Evolutionary conservation across 1,140 invertebrate species (phyloP).

Genomic region (Ridgeia piscesae): DNA sequence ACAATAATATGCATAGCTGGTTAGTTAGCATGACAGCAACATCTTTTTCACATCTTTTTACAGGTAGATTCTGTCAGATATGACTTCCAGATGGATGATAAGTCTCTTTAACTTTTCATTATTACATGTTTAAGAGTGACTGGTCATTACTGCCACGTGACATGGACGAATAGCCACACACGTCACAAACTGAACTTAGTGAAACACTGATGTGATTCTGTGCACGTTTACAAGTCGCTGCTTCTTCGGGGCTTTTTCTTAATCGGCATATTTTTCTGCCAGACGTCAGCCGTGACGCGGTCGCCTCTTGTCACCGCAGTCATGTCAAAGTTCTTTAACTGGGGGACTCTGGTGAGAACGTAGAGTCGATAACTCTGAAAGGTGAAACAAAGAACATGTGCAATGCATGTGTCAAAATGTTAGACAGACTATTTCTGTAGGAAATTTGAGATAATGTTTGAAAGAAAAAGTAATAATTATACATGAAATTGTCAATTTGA

Average conservation of each 20-base stretch:
- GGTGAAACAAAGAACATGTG: background rate
- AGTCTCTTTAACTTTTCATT: background rate
- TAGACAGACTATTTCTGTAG: too few species aligned
- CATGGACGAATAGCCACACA: background rate
- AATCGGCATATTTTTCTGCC: background rate
- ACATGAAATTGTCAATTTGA: too few species aligned
- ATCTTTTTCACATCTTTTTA: background rate
- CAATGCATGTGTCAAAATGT: background rate
- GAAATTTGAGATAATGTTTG: too few species aligned
- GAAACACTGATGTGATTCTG: too few species aligned
- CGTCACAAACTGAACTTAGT: background rate
- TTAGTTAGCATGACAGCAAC: background rate
- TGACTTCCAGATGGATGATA: background rate
- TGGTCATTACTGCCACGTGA: background rate
- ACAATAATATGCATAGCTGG: too few species aligned
- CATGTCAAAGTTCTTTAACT: slow-evolving; percentile 23
- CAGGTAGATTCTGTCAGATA: background rate
- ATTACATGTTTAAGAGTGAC: background rate
- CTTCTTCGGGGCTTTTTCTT: background rate
- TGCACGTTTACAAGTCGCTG: background rate
- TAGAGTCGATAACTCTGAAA: slow-evolving; percentile 29
- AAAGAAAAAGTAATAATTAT: too few species aligned
- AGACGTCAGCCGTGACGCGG: background rate
- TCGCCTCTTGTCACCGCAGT: slow-evolving; percentile 18
- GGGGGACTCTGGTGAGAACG: slow-evolving; percentile 20